Conservation (phyloP, 2,797 vertebrate species). For the Ctenosaura bakeri region DNA sequence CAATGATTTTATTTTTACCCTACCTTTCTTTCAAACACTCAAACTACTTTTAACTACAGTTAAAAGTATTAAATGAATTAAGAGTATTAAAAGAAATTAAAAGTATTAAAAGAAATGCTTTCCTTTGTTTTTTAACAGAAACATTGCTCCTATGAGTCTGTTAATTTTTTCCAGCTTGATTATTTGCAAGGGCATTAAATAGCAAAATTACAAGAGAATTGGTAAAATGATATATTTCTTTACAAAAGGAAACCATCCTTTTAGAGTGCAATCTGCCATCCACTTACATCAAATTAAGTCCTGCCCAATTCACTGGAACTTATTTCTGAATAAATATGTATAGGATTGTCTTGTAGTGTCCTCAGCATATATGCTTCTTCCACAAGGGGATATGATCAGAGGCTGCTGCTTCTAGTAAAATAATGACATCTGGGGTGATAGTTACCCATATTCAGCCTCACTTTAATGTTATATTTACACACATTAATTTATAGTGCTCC, state of each 20-base stretch:
- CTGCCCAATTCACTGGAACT: too few relatives aligned
- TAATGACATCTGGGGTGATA: not conserved
- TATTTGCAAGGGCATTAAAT: not conserved
- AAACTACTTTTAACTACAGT: too few relatives aligned
- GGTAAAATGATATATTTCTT: not conserved
- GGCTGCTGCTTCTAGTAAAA: not conserved
- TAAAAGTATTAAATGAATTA: too few relatives aligned
- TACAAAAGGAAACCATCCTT: not conserved
- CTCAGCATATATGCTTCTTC: not conserved
- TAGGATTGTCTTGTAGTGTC: not conserved
- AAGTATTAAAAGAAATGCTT: too few relatives aligned
- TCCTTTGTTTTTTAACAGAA: not conserved
- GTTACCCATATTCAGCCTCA: not conserved
- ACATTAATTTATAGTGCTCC: too few relatives aligned
- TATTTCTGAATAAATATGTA: too few relatives aligned
- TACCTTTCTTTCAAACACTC: too few relatives aligned
- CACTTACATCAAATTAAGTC: not conserved
- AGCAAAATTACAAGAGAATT: not conserved
- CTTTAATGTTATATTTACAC: too few relatives aligned
- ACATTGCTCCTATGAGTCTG: not conserved
- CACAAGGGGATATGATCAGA: not conserved
- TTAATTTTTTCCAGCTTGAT: not conserved
- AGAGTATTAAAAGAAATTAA: too few relatives aligned
- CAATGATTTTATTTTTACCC: too few relatives aligned
- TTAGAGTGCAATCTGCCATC: not conserved